Evolutionary conservation across 2,888 invertebrate genomes (phyloP), one percentile per base, ranked within the genome.

Genomic region (Emesis furor): DNA sequence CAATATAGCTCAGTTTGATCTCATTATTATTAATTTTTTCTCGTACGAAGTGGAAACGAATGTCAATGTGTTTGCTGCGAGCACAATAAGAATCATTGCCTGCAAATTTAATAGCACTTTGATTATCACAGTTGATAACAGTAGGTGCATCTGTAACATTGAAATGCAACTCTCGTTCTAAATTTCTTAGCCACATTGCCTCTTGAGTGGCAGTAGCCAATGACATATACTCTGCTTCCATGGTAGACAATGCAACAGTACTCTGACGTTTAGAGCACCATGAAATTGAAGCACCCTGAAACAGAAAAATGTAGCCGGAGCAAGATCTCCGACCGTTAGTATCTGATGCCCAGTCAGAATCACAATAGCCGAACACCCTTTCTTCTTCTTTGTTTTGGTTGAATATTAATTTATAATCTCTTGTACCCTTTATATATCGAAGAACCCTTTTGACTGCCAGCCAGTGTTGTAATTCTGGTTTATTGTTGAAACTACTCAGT

Each of bases 251-350:
- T 0, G 88, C 88, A 42, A 89, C 78, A 8, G 86, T 84, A 1
- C 51, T 83, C 65, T 91, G 90, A 2, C 81, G 82, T 46, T 73
- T 84, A 12, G 91, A 91, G 6, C 71, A 78, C 91, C 91, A 92
- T n/a, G 78, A 72, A 35, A 91, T 88, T 8, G 88, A 67, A 35
- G 86, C 90, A 78, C 89, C 89, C 83, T 91, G 89, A 81, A 88
- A 87, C 0, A 89, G 6, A 81, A 90, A 91, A 10, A 76, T 71
- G 46, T 89, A 91, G 5, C 91, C 90, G 1, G 90, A 84, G 39
- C 89, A 89, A 0, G 88, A 89, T 65, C 85, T 85, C 72, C 89
- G 59, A 24, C 88, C 87, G 8, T 74, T 76, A 7, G n/a, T 35
- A 39, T 81, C 46, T 6, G 8, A 81, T 1, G 90, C 90, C 90